These are phyloP conservation scores for Porites lobata DNA, from an alignment of 92 coral and sea anemone genomes.

Conservation along the genomic window DNA sequence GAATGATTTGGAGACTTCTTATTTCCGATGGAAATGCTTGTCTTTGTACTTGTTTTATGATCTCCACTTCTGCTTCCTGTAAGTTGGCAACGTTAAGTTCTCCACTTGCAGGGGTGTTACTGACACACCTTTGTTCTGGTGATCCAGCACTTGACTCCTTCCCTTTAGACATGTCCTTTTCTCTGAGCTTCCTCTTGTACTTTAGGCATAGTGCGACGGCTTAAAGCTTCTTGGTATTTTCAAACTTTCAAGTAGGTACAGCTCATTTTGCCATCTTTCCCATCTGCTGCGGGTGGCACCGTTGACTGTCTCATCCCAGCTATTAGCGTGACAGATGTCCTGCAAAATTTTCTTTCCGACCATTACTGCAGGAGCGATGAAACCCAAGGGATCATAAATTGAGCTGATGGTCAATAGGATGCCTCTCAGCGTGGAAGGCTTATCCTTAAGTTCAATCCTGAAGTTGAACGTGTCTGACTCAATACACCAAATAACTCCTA, in stretches of 20 bases:
- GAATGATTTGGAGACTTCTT: conserved; percentile 61
- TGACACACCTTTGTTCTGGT: neutral
- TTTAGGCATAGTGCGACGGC: conserved; percentile 21
- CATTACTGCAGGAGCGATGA: conserved; percentile 64
- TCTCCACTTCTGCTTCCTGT: conserved; percentile 60
- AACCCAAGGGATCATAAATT: conserved; percentile 52
- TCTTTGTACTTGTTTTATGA: conserved; percentile 58
- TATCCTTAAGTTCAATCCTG: conserved; percentile 50
- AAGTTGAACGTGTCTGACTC: conserved; percentile 58
- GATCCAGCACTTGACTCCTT: no score
- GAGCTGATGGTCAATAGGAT: conserved; percentile 57
- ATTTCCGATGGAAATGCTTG: conserved; percentile 58
- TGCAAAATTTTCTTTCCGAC: conserved; percentile 67
- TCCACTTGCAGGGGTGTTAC: conserved; percentile 21
- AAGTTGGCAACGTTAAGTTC: conserved; percentile 33
- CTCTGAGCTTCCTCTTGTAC: no score
- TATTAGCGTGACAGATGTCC: conserved; percentile 54
- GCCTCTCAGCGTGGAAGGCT: conserved; percentile 63
- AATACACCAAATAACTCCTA: conserved; percentile 70
- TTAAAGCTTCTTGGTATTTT: conserved; percentile 71
- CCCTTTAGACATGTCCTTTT: no score
- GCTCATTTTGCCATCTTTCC: conserved; percentile 68
- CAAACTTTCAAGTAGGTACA: conserved; percentile 45
- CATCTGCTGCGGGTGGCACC: conserved; percentile 47
- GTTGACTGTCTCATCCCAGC: conserved; percentile 62